phyloP scores from a whole-genome alignment of 2,797 vertebrate species.

The Graptemys geographica region DNA sequence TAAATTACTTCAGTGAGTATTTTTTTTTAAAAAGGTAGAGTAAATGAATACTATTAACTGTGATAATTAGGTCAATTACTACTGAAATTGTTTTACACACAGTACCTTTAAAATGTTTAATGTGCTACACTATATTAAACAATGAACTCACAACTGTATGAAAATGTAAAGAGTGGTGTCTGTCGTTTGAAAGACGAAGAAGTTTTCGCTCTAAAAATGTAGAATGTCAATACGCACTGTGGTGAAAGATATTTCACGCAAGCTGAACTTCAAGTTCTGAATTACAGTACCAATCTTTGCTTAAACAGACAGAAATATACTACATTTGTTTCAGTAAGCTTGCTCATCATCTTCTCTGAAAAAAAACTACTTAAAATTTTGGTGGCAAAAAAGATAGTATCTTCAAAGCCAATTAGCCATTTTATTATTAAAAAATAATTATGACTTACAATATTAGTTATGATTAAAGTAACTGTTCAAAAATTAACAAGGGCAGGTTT shows the following conservation, averaged over 20 bases:
- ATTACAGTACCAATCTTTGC: not conserved
- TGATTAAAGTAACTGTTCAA: not conserved
- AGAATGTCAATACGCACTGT: not conserved
- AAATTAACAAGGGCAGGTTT: slow-evolving; percentile 19
- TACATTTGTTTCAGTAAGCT: not conserved
- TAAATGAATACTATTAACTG: slow-evolving; percentile 43
- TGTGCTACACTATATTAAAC: not conserved
- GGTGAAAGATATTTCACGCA: slow-evolving; percentile 10
- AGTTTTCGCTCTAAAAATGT: slow-evolving; percentile 35
- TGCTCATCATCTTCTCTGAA: not conserved
- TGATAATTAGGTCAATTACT: slow-evolving; percentile 32
- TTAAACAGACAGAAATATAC: not conserved
- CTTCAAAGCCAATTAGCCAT: not conserved
- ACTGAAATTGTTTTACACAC: not conserved
- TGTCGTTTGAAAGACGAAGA: not conserved
- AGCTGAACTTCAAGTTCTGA: not conserved
- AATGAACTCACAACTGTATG: not conserved
- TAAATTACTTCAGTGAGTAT: not conserved
- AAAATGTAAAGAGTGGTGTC: not conserved
- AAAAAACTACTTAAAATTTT: slow-evolving; percentile 32
- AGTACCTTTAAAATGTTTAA: not conserved
- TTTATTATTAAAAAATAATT: slow-evolving; percentile 27
- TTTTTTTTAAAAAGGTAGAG: slow-evolving; percentile 3
- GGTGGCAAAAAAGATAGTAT: not conserved
- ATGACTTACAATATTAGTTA: not conserved